Percentiles rank a stretch among this genome's conserved stretches.
phyloP scores from a whole-genome alignment of 2,797 vertebrate genomes.

The Pangasius larnaudii region DNA sequence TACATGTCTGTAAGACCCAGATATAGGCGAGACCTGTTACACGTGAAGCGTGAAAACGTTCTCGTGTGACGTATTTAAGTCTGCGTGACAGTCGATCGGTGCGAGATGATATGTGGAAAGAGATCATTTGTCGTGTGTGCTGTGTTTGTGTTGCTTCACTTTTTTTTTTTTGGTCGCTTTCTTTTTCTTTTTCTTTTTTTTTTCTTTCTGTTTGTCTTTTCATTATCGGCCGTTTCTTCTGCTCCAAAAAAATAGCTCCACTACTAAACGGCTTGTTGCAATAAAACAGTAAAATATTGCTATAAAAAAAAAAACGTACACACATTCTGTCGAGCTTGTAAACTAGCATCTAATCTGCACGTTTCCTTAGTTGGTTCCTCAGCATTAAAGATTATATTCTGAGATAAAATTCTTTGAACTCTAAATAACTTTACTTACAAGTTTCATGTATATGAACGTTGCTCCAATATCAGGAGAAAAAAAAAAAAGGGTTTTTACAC shows the following conservation, averaged over 20 bases:
- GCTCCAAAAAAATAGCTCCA: neutral
- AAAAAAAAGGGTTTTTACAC: neutral
- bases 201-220: neutral
- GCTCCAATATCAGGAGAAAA: neutral
- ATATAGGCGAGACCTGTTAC: neutral
- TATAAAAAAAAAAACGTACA: neutral
- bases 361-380: neutral
- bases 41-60: slow-evolving; percentile 1
- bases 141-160: neutral
- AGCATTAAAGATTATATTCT: neutral
- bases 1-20: neutral
- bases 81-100: neutral
- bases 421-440: neutral
- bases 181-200: too few species aligned
- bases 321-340: neutral
- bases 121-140: neutral
- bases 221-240: neutral
- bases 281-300: neutral
- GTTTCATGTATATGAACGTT: neutral
- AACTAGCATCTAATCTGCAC: neutral
- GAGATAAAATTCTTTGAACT: neutral
- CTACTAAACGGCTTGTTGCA: neutral
- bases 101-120: neutral
- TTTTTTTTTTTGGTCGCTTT: too few species aligned
- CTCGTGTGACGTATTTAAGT: neutral